Evolutionary conservation across 2,888 invertebrate genomes (phyloP), one percentile per base, ranked within the genome.

Genomic region (Melitaea athalia): DNA sequence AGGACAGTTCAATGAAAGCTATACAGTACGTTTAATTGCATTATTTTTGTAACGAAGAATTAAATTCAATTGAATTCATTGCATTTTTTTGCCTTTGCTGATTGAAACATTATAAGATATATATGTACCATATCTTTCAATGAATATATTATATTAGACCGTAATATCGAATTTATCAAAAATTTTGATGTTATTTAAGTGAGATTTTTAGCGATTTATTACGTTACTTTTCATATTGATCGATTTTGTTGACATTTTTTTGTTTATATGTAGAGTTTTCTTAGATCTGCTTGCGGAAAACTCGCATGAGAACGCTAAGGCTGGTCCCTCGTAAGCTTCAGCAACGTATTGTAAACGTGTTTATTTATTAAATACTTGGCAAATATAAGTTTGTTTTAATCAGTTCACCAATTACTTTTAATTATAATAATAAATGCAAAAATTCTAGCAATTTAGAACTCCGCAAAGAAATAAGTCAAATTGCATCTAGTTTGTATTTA

Each of bases 341-440:
- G 85, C 89, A 78, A 81, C 84, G 78, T 86, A 82, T 80, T 86
- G 86, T 88, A 86, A 85, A 79, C 84, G 84, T 88, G 84, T 89
- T 88, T 88, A 86, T 89, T 90, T 89, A 88, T 86, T 86, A 88
- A 88, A 88, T 81, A 84, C 80, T 82, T 87, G 81, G 80, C 79
- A 77, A 84, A 68, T 15, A 59, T 45, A 38, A 17, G 63, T 49
- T 64, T 24, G 63, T 76, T 74, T 74, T 55, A 59, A 49, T 72
- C 11, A 55, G 33, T 1, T 24, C 10, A 1, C 24, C 7, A 17
- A 3, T 24, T 1, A 24, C 17, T 52, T 11, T 17, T 24, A 17
- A 5, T 50, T 50, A 50, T 6, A 8, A 15, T 49, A 14, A n/a
- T n/a, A 14, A 49, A 49, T 0, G 49, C n/a, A 14, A 6, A n/a